Conservation (phyloP, 2,888 invertebrate genomes). For the Dusona sp. region DNA sequence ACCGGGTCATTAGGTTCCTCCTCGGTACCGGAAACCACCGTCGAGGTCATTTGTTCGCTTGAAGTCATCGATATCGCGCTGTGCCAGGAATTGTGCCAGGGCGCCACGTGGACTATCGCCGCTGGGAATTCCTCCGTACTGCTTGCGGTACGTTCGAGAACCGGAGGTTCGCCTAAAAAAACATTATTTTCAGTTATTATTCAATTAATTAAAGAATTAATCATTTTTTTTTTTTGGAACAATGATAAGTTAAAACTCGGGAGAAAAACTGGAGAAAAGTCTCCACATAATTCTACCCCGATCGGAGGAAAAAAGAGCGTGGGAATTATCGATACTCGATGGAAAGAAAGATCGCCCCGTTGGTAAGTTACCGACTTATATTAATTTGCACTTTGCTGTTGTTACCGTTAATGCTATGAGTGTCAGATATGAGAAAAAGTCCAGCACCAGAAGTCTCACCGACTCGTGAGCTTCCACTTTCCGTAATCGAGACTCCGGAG, state of each 20-base stretch:
- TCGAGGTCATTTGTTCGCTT: slow-evolving; percentile 60
- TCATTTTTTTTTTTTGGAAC: not conserved
- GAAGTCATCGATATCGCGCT: slow-evolving; percentile 47
- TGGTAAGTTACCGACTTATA: slow-evolving; percentile 21
- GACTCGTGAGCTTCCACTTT: slow-evolving; percentile 68
- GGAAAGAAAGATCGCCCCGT: not conserved
- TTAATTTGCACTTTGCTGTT: not conserved
- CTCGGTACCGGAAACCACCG: slow-evolving; percentile 41
- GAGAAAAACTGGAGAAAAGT: too few relatives aligned
- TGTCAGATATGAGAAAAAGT: slow-evolving; percentile 79
- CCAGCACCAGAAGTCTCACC: slow-evolving; percentile 75
- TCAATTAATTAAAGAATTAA: not conserved
- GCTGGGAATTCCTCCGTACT: slow-evolving; percentile 78
- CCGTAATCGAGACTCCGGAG: slow-evolving; percentile 67
- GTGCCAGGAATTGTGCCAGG: slow-evolving; percentile 61
- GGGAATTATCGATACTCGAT: not conserved
- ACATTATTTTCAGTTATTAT: too few relatives aligned
- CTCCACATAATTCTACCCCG: too few relatives aligned
- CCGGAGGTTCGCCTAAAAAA: slow-evolving; percentile 78
- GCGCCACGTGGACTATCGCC: slow-evolving; percentile 71
- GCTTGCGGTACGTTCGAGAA: slow-evolving; percentile 77
- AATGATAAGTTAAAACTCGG: too few relatives aligned
- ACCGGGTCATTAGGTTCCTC: slow-evolving; percentile 70
- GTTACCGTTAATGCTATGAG: slow-evolving; percentile 81
- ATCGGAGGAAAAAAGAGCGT: not conserved